A percentile compares a stretch with the other conserved stretches of the same genome.
Evolutionary conservation across 2,113 vertebrate species (phyloP).

Genomic region (Candoia aspera): DNA sequence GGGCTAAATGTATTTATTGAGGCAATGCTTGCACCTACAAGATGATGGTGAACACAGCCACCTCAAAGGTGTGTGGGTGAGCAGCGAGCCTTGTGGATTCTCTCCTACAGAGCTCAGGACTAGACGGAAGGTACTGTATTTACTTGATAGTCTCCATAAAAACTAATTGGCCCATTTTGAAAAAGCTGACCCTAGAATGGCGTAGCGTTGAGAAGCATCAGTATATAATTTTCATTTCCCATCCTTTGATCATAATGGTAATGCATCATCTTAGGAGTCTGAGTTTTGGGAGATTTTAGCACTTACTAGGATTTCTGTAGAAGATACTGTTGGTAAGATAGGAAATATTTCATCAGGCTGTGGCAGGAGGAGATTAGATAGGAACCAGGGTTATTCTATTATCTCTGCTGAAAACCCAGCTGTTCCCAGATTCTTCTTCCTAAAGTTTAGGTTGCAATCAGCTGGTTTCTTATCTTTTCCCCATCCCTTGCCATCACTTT

Average conservation of each 20-base stretch:
- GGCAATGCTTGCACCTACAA: background rate
- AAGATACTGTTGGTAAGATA: background rate
- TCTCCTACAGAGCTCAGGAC: background rate
- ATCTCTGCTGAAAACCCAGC: background rate
- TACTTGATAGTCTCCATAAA: background rate
- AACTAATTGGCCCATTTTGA: background rate
- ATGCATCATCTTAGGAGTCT: background rate
- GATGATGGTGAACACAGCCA: background rate
- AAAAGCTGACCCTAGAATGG: background rate
- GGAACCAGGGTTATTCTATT: background rate
- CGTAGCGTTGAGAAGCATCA: background rate
- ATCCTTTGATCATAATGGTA: background rate
- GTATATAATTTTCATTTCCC: background rate
- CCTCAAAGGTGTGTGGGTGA: background rate
- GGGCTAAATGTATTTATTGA: background rate
- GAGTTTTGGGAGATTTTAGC: background rate
- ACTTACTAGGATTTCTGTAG: background rate
- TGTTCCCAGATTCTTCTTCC: background rate
- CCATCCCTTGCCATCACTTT: background rate
- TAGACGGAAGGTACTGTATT: background rate
- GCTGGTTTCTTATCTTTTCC: background rate
- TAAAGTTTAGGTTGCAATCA: background rate
- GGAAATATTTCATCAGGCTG: background rate
- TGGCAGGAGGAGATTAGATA: background rate
- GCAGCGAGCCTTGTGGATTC: background rate